phyloP scores from a whole-genome alignment of 2,797 vertebrate species.

The Gallinago nigripennis region DNA sequence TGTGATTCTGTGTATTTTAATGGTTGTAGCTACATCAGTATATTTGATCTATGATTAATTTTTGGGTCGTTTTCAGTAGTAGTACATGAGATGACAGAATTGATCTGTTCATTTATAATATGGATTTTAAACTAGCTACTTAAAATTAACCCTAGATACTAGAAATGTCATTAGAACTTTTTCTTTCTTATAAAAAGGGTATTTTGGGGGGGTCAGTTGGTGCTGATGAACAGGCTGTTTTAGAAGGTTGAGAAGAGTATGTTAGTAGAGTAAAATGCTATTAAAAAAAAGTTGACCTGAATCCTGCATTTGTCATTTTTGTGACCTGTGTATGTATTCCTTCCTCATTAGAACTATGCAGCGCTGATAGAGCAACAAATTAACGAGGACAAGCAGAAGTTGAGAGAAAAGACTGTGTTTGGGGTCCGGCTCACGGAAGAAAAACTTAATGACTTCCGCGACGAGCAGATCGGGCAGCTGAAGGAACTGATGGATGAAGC shows the following conservation, averaged over 20 bases:
- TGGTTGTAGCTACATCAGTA: background rate
- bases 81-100: background rate
- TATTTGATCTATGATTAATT: background rate
- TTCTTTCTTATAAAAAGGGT: background rate
- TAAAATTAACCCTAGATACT: background rate
- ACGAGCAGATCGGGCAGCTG: constrained; percentile 90
- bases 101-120: background rate
- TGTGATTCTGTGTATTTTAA: background rate
- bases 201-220: background rate
- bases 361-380: constrained; percentile 72
- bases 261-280: background rate
- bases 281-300: background rate
- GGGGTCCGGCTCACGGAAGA: constrained; percentile 75
- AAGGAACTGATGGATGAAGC: constrained; percentile 92
- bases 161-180: background rate
- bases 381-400: constrained; percentile 44
- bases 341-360: constrained; percentile 72
- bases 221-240: background rate
- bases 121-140: background rate
- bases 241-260: background rate
- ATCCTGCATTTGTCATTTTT: background rate
- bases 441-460: constrained; percentile 82
- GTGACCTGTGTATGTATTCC: background rate
- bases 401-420: constrained; percentile 52
- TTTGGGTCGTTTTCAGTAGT: background rate